phyloP scores from a whole-genome alignment of 1,140 invertebrate genomes.

The Hylyphantes graminicola region DNA sequence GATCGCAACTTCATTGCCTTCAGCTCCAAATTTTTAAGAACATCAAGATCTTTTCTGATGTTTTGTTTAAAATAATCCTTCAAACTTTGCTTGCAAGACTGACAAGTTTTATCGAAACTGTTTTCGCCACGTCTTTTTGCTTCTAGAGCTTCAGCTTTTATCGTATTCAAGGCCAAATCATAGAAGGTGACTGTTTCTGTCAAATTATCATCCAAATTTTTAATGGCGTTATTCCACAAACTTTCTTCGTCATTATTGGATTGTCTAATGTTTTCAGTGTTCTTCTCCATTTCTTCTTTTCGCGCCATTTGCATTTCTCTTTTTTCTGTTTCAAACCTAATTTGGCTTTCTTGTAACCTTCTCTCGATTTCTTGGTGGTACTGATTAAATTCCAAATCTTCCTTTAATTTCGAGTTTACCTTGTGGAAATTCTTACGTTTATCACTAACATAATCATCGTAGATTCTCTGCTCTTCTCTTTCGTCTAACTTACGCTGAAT shows the following conservation, averaged over 20 bases:
- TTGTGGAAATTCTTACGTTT: background rate
- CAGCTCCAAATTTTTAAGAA: background rate
- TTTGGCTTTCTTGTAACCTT: background rate
- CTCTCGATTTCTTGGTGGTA: background rate
- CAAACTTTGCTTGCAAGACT: background rate
- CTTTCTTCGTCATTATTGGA: background rate
- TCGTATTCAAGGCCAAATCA: background rate
- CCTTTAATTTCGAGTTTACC: background rate
- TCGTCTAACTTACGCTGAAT: background rate
- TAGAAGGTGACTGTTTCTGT: background rate
- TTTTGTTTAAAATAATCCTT: slow-evolving; percentile 1
- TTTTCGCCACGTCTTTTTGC: background rate
- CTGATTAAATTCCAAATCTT: background rate
- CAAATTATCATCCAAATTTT: background rate
- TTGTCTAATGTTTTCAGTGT: background rate
- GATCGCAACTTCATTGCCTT: background rate
- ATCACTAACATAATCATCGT: background rate
- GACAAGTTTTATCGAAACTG: background rate
- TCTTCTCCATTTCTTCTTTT: background rate
- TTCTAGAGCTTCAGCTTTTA: slow-evolving; percentile 13
- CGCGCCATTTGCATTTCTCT: slow-evolving; percentile 1
- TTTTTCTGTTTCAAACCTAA: background rate
- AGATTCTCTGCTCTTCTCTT: background rate
- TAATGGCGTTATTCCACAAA: slow-evolving; percentile 3
- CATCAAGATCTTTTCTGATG: slow-evolving; percentile 12